Evolutionary conservation across 1,140 invertebrate species (phyloP), one percentile per base, ranked within the genome.

Genomic region (Mactra quadrangularis): DNA sequence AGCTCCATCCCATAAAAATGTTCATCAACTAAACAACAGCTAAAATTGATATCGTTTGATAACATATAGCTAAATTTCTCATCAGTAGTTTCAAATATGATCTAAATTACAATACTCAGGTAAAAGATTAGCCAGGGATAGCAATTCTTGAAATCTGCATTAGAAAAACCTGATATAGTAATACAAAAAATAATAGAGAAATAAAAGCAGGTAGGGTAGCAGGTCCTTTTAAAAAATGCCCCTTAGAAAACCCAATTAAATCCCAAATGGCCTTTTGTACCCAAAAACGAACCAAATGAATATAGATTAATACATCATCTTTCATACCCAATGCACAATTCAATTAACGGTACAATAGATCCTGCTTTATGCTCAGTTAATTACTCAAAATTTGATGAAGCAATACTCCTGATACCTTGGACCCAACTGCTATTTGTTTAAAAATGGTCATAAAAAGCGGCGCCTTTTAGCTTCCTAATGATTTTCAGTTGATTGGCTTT

Each of bases 401-500:
- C 60, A 4, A 11, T 83, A 1, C 13, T 22, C 7, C 68, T 68
- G 27, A 33, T 60, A 62, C 0, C 22, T 84, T 31, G 72, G 53
- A 33, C 17, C 2, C 25, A 35, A 35, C 4, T 35, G 52, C n/a
- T 7, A 50, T n/a, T 17, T 62, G 9, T 72, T 47, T 47, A 70
- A 50, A 52, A 35, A 57, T n/a, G 60, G 70, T 66, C 47, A 71
- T 15, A 52, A 75, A 29, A 38, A 41, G 83, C 45, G 31, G 79
- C 0, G 25, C 72, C 19, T 66, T 64, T 13, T n/a, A 62, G 2
- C n/a, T 19, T 29, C 66, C 55, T 2, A 27, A 64, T 29, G 66
- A 84, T 70, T 84, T 68, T 79, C 66, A 70, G 13, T 31, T 66
- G 3, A 31, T 84, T 52, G 83, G 83, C 22, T 79, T 79, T 41